These are phyloP conservation scores for Phyllostomus discolor DNA, from an alignment of 2,113 vertebrate species.

Conservation along the genomic window DNA sequence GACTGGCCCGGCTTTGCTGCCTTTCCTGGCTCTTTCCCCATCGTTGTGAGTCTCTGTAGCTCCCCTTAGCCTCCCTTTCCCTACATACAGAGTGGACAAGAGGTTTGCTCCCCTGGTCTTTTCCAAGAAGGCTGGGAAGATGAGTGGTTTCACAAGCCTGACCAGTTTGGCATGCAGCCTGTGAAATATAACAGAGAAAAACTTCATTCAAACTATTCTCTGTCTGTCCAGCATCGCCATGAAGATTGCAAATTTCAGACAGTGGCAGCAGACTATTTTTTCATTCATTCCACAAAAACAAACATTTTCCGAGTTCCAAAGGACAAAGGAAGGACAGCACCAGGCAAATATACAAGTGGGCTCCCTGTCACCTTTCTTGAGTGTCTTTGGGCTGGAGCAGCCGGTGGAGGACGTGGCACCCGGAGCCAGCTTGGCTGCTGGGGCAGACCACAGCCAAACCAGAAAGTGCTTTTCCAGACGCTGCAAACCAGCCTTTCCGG, in stretches of 20 bases:
- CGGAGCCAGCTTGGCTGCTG: neutral
- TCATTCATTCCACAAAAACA: neutral
- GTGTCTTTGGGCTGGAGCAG: neutral
- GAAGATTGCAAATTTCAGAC: neutral
- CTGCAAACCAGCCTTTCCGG: neutral
- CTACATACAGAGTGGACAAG: neutral
- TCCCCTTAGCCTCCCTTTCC: neutral
- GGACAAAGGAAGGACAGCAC: neutral
- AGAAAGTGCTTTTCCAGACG: constrained; percentile 50
- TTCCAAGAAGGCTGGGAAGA: neutral
- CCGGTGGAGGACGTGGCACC: neutral
- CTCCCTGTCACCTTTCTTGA: neutral
- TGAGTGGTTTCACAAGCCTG: neutral
- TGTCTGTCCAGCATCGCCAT: neutral
- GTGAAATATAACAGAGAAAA: neutral
- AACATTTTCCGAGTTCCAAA: neutral
- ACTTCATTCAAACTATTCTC: neutral
- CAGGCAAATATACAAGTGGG: neutral
- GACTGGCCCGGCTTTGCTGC: too few species aligned
- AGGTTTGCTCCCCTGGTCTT: neutral
- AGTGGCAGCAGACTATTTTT: neutral
- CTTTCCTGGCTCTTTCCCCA: neutral
- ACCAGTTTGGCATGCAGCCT: neutral
- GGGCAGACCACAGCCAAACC: constrained; percentile 20
- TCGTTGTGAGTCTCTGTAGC: neutral